phyloP scores from a whole-genome alignment of 2,797 vertebrate species.

The Fratercula arctica region DNA sequence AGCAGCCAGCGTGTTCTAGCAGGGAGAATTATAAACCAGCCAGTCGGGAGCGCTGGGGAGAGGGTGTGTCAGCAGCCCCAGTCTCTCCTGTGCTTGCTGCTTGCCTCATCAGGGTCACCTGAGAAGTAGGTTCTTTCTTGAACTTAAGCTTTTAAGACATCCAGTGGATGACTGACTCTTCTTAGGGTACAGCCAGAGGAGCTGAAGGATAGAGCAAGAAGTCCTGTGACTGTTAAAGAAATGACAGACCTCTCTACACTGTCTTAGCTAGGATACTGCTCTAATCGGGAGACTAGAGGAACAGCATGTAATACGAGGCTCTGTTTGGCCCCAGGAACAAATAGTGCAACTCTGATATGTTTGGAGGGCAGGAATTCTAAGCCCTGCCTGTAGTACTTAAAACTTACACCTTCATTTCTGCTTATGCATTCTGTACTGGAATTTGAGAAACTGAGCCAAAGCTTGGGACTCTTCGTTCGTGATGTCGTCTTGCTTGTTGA shows the following conservation, averaged over 20 bases:
- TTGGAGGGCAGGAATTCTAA: background rate
- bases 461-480: background rate
- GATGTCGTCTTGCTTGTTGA: background rate
- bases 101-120: background rate
- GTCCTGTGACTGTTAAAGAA: background rate
- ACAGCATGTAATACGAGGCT: background rate
- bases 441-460: background rate
- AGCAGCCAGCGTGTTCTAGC: background rate
- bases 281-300: background rate
- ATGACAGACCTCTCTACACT: background rate
- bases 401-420: background rate
- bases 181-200: background rate
- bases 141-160: background rate
- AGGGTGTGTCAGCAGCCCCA: background rate
- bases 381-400: background rate
- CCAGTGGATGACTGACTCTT: background rate
- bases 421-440: background rate
- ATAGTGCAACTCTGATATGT: background rate
- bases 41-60: background rate
- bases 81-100: background rate
- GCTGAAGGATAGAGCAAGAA: background rate
- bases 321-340: background rate
- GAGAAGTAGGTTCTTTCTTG: background rate
- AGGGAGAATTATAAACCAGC: background rate
- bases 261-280: background rate